phyloP scores from a whole-genome alignment of 2,797 vertebrate genomes.

The Buceros bicornis region DNA sequence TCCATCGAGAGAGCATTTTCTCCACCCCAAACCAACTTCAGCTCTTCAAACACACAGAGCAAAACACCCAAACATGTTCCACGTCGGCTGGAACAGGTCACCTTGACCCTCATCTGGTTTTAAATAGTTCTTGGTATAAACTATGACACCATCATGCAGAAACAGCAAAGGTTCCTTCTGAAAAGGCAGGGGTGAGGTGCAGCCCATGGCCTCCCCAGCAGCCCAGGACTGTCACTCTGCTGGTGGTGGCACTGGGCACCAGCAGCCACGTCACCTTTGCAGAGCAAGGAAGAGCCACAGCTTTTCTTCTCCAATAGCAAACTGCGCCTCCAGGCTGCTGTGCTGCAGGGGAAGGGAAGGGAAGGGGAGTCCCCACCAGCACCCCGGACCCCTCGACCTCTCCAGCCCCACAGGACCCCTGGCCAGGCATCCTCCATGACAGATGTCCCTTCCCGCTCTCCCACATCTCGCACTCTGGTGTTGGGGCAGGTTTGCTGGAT shows the following conservation, averaged over 20 bases:
- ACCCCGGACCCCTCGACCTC: accelerated
- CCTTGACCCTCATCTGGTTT: neutral
- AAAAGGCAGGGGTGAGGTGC: neutral
- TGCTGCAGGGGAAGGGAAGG: neutral
- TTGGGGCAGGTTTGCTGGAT: neutral
- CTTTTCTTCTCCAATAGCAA: conserved; percentile 12
- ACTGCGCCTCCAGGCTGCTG: conserved; percentile 38
- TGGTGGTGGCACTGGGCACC: neutral
- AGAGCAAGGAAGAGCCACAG: conserved; percentile 20
- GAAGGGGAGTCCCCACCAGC: neutral
- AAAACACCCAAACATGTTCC: neutral
- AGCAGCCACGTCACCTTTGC: neutral
- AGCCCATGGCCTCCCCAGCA: neutral
- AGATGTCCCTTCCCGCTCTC: neutral
- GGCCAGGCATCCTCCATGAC: neutral
- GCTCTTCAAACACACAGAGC: neutral
- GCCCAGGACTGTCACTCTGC: neutral
- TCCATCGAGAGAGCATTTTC: neutral
- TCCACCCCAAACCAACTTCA: neutral
- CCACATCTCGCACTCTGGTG: accelerated
- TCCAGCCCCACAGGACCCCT: neutral
- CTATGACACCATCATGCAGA: neutral
- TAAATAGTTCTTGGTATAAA: neutral
- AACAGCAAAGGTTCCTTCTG: neutral
- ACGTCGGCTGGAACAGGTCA: neutral